Percentiles rank a stretch among this genome's conserved stretches.
Evolutionary conservation across 2,797 vertebrate genomes (phyloP).

Genomic region (Simalia tracyae): DNA sequence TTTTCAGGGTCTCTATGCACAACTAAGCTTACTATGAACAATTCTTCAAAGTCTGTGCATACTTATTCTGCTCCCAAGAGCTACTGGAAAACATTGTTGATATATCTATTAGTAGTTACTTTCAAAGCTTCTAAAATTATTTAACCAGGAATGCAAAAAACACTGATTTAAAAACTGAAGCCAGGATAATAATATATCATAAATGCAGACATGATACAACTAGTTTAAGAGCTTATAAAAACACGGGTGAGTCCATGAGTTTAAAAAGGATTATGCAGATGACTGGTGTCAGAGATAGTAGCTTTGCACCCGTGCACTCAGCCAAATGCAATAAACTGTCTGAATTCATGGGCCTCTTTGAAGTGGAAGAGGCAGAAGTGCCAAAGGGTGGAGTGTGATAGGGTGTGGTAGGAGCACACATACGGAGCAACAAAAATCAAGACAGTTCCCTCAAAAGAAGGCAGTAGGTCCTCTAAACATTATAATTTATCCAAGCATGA

Average conservation of each 20-base stretch:
- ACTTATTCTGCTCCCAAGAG: not conserved
- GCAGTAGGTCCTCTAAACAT: not conserved
- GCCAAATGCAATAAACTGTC: not conserved
- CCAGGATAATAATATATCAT: not conserved
- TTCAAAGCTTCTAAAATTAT: not conserved
- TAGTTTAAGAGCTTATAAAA: not conserved
- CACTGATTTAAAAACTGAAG: not conserved
- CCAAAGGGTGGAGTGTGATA: not conserved
- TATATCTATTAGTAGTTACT: not conserved
- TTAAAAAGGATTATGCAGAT: not conserved
- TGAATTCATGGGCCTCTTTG: not conserved
- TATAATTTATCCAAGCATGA: not conserved
- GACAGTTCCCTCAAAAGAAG: not conserved
- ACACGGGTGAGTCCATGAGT: not conserved
- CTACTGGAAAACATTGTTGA: not conserved
- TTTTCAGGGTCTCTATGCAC: not conserved
- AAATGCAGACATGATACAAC: not conserved
- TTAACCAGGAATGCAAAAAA: not conserved
- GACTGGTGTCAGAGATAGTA: not conserved
- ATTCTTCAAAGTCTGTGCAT: not conserved
- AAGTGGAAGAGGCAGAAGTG: not conserved
- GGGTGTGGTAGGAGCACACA: not conserved
- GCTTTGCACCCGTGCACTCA: not conserved
- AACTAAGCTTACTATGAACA: constrained; percentile 8
- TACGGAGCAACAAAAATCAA: not conserved